Evolutionary conservation across 2,888 invertebrate genomes (phyloP).

Genomic region (Calephelis perditalis): DNA sequence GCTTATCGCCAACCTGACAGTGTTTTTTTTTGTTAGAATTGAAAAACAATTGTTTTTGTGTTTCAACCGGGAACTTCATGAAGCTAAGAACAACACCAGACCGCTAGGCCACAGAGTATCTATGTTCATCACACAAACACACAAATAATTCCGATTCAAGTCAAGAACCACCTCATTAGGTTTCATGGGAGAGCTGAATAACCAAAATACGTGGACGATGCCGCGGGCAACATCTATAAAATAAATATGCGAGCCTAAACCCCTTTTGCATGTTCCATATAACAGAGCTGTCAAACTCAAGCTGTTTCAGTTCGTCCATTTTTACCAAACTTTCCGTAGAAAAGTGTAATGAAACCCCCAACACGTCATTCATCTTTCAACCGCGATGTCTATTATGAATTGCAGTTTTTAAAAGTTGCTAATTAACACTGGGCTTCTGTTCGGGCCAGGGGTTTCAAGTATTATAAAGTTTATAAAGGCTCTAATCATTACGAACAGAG

Average conservation of each 20-base stretch:
- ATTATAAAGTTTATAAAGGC: conserved; percentile 65
- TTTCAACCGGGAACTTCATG: no score
- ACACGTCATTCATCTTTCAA: conserved; percentile 74
- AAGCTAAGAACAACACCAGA: no score
- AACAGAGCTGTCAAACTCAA: conserved; percentile 44
- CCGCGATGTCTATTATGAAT: conserved; percentile 74
- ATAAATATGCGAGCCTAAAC: conserved; percentile 30
- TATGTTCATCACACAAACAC: no score
- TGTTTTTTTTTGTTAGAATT: no score
- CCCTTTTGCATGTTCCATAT: conserved; percentile 37
- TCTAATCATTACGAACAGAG: conserved; percentile 65
- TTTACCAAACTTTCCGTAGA: conserved; percentile 41
- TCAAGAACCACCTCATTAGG: no score
- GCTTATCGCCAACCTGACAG: no score
- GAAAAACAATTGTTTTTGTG: no score
- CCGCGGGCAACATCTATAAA: conserved; percentile 22
- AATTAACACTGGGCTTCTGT: conserved; percentile 67
- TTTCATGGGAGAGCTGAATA: no score
- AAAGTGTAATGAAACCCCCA: conserved; percentile 46
- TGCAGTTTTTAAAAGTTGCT: conserved; percentile 74
- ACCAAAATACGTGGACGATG: no score
- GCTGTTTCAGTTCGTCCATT: conserved; percentile 45
- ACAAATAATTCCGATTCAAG: no score
- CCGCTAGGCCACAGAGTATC: no score
- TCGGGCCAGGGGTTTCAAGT: conserved; percentile 64